These are phyloP conservation scores for Nautilus pompilius DNA, from an alignment of 1,140 invertebrate genomes.

Conservation along the genomic window DNA sequence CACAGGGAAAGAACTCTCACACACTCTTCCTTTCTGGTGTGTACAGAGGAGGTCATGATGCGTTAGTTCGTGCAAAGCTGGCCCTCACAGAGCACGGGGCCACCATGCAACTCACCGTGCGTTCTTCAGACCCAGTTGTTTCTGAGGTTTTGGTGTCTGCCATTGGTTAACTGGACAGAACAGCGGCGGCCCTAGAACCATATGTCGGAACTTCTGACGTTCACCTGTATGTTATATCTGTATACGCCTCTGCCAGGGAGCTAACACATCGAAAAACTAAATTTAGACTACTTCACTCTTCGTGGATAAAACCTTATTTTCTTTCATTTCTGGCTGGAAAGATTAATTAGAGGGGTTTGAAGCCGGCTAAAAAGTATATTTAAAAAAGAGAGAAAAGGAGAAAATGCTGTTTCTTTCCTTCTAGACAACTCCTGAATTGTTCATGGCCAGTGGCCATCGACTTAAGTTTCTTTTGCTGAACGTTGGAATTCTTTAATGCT, in stretches of 20 bases:
- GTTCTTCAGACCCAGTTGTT: slow-evolving; percentile 61
- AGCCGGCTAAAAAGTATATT: too few relatives aligned
- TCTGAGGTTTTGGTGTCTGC: slow-evolving; percentile 73
- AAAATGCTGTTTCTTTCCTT: too few relatives aligned
- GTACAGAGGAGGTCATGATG: slow-evolving; percentile 84
- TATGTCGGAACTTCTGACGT: neutral
- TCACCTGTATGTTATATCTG: neutral
- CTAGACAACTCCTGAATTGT: too few relatives aligned
- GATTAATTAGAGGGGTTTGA: too few relatives aligned
- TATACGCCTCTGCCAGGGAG: neutral
- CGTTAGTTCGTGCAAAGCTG: slow-evolving; percentile 67
- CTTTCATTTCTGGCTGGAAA: too few relatives aligned
- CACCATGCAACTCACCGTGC: slow-evolving; percentile 70
- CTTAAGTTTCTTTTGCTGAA: too few relatives aligned
- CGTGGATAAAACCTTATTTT: too few relatives aligned
- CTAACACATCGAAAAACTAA: too few relatives aligned
- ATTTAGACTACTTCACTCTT: too few relatives aligned
- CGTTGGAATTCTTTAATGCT: too few relatives aligned
- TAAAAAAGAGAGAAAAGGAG: too few relatives aligned
- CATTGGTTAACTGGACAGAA: slow-evolving; percentile 39
- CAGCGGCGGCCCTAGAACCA: neutral
- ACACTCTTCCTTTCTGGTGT: slow-evolving; percentile 77
- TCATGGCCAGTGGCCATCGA: too few relatives aligned
- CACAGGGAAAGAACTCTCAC: slow-evolving; percentile 77
- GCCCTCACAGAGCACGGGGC: slow-evolving; percentile 65